Evolutionary conservation across 2,113 vertebrate genomes (phyloP).

Genomic region (Phalacrocorax aristotelis): DNA sequence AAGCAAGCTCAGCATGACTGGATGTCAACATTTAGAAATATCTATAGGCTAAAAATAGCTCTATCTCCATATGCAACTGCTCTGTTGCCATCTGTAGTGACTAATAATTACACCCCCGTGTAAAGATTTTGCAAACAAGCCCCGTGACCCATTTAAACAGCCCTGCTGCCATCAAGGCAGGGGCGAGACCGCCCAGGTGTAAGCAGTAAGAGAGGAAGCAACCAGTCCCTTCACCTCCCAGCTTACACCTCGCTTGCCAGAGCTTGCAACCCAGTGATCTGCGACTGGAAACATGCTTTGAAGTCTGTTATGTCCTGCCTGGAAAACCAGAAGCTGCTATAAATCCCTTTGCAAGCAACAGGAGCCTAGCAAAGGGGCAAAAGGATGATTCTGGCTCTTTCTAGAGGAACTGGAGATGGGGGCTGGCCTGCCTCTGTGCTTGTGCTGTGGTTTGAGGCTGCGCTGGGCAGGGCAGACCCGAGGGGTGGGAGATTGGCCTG

Average conservation of each 20-base stretch:
- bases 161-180: not conserved
- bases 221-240: fast-evolving
- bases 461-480: not conserved
- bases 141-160: fast-evolving
- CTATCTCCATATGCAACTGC: fast-evolving
- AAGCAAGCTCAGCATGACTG: not conserved
- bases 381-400: fast-evolving
- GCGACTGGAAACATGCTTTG: fast-evolving
- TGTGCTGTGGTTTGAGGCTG: fast-evolving
- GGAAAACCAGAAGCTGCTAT: not conserved
- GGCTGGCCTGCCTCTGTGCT: fast-evolving
- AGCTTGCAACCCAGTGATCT: fast-evolving
- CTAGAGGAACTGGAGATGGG: not conserved
- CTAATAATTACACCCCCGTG: fast-evolving
- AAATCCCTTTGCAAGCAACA: fast-evolving
- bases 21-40: not conserved
- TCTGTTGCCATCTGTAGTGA: not conserved
- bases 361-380: not conserved
- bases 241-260: not conserved
- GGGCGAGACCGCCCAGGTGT: not conserved
- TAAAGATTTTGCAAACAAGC: fast-evolving
- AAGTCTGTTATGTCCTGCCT: not conserved
- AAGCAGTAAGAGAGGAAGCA: not conserved
- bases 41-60: not conserved
- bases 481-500: fast-evolving